A percentile compares a stretch with the other conserved stretches of the same genome.
These are phyloP conservation scores for Otolemur garnettii DNA, from an alignment of 2,113 vertebrate genomes.

Conservation along the genomic window DNA sequence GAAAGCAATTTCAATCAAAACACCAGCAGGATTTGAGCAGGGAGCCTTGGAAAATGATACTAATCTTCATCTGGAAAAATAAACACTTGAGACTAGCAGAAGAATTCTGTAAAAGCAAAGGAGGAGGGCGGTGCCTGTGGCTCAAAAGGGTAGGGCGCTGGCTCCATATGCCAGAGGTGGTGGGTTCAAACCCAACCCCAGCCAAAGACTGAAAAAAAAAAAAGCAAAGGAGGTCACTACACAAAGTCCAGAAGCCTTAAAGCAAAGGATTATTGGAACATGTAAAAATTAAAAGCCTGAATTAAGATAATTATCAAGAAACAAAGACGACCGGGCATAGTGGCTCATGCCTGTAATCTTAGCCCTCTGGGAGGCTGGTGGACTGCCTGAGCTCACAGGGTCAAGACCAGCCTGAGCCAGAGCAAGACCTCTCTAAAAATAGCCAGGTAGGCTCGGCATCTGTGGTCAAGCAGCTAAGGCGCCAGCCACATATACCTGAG, in stretches of 20 bases:
- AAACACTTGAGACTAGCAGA: slow-evolving; percentile 39
- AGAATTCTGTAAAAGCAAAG: slow-evolving; percentile 52
- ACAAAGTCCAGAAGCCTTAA: not conserved
- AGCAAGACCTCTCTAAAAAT: too few relatives aligned
- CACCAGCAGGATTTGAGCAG: not conserved
- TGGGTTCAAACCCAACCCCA: too few relatives aligned
- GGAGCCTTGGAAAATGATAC: not conserved
- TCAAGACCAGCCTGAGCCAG: too few relatives aligned
- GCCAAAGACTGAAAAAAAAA: not conserved
- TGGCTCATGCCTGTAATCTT: too few relatives aligned
- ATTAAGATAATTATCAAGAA: slow-evolving; percentile 13
- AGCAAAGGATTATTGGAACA: slow-evolving; percentile 2
- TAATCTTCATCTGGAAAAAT: slow-evolving; percentile 51
- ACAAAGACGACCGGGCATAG: not conserved
- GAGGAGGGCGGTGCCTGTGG: not conserved
- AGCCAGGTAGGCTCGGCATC: too few relatives aligned
- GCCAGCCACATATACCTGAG: too few relatives aligned
- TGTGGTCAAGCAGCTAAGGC: too few relatives aligned
- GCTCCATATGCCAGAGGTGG: too few relatives aligned
- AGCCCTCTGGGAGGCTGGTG: too few relatives aligned
- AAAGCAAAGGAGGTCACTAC: not conserved
- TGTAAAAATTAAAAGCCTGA: slow-evolving; percentile 14
- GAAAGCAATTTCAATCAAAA: slow-evolving; percentile 19
- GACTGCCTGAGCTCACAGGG: too few relatives aligned
- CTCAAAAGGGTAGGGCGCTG: too few relatives aligned